These are phyloP conservation scores for Camponotus vicinus DNA, from an alignment of 1,140 invertebrate species.

Conservation along the genomic window DNA sequence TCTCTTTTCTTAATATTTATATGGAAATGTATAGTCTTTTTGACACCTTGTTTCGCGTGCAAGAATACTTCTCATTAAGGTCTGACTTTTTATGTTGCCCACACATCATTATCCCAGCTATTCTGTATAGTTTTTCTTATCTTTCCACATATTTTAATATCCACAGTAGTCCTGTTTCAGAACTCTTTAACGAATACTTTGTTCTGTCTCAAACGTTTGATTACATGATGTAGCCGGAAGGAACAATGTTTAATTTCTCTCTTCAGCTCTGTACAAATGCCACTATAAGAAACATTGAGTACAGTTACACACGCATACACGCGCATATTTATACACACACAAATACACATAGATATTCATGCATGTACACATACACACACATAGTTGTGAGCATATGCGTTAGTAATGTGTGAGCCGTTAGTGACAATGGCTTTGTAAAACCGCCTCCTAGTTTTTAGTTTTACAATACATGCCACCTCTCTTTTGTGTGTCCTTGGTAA, in stretches of 20 bases:
- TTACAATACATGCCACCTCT: conserved; percentile 42
- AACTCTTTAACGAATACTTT: conserved; percentile 37
- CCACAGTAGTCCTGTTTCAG: conserved; percentile 9
- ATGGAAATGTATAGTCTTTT: not conserved
- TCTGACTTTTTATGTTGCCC: not conserved
- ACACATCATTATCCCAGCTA: conserved; percentile 48
- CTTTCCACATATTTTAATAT: conserved; percentile 61
- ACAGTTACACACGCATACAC: not conserved
- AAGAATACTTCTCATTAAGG: not conserved
- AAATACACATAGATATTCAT: not conserved
- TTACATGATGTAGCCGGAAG: conserved; percentile 71
- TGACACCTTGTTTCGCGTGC: not conserved
- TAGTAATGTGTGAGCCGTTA: not conserved
- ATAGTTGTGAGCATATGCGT: not conserved
- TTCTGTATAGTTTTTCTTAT: not conserved
- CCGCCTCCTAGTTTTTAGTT: conserved; percentile 66
- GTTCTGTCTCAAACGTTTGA: conserved; percentile 69
- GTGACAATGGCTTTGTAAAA: conserved; percentile 67
- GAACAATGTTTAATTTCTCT: conserved; percentile 74
- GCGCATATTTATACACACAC: not conserved
- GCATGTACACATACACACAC: too few species aligned
- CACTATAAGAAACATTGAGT: conserved; percentile 70
- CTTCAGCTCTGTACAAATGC: conserved; percentile 70
- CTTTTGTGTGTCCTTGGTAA: conserved; percentile 50
- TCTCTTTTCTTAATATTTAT: not conserved